phyloP scores from a whole-genome alignment of 2,113 vertebrate genomes.

The Campylorhamphus procurvoides region DNA sequence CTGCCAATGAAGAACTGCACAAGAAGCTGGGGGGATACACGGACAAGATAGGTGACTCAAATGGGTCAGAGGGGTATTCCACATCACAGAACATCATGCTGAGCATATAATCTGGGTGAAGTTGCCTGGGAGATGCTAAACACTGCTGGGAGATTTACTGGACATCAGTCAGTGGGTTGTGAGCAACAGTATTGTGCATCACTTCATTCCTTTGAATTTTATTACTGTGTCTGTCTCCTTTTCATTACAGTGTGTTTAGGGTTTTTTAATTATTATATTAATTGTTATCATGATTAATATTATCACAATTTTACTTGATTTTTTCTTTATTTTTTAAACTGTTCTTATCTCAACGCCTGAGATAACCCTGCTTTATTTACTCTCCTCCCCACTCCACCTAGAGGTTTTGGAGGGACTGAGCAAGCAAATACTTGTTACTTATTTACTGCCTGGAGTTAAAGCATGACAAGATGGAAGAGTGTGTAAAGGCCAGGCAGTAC shows the following conservation, averaged over 20 bases:
- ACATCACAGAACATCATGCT: background rate
- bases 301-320: background rate
- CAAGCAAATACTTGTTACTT: background rate
- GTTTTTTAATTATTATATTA: background rate
- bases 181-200: background rate
- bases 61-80: background rate
- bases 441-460: background rate
- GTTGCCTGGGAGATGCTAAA: background rate
- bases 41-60: background rate
- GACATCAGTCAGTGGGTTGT: background rate
- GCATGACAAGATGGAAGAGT: background rate
- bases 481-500: background rate
- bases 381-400: background rate
- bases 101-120: background rate
- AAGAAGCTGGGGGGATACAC: background rate
- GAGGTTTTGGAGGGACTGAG: background rate
- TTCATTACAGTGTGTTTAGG: background rate
- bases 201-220: background rate
- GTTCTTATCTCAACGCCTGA: background rate
- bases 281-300: background rate
- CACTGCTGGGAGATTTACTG: rapidly evolving
- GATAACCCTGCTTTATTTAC: background rate
- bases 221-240: background rate
- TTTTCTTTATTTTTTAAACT: background rate
- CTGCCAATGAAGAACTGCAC: background rate